Evolutionary conservation across 2,888 invertebrate species (phyloP).

Genomic region (Blastobasis adustella): DNA sequence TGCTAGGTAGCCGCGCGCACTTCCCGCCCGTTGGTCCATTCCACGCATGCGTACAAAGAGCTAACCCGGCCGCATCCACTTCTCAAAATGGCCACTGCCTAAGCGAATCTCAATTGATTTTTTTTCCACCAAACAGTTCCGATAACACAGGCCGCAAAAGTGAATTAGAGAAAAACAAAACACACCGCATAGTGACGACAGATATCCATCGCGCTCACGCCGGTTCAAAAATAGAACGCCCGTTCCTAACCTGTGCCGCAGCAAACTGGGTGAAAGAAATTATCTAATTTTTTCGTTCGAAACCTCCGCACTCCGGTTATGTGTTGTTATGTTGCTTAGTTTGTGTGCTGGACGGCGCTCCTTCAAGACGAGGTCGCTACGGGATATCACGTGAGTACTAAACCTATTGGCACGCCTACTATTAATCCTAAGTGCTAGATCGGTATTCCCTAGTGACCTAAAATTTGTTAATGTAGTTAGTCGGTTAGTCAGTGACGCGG

Average conservation of each 20-base stretch:
- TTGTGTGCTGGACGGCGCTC: too few species aligned
- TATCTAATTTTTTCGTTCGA: too few species aligned
- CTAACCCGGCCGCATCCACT: slow-evolving; percentile 33
- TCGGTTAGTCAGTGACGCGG: too few species aligned
- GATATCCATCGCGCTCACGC: not conserved
- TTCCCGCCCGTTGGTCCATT: not conserved
- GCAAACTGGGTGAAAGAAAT: not conserved
- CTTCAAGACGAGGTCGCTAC: too few species aligned
- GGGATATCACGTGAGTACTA: too few species aligned
- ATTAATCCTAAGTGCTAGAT: too few species aligned
- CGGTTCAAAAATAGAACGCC: not conserved
- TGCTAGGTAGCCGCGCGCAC: too few species aligned
- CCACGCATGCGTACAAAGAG: slow-evolving; percentile 47
- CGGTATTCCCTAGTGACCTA: too few species aligned
- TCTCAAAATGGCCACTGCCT: slow-evolving; percentile 56
- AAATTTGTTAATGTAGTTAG: too few species aligned
- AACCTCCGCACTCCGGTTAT: too few species aligned
- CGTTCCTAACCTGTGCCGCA: not conserved
- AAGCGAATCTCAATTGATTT: slow-evolving; percentile 57
- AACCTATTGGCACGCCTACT: too few species aligned
- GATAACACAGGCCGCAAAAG: not conserved
- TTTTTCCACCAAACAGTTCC: slow-evolving; percentile 45
- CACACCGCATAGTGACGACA: not conserved
- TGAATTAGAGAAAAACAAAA: not conserved
- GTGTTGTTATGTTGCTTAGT: too few species aligned